Evolutionary conservation across 1,140 invertebrate genomes (phyloP).

Genomic region (Berghia stephanieae): DNA sequence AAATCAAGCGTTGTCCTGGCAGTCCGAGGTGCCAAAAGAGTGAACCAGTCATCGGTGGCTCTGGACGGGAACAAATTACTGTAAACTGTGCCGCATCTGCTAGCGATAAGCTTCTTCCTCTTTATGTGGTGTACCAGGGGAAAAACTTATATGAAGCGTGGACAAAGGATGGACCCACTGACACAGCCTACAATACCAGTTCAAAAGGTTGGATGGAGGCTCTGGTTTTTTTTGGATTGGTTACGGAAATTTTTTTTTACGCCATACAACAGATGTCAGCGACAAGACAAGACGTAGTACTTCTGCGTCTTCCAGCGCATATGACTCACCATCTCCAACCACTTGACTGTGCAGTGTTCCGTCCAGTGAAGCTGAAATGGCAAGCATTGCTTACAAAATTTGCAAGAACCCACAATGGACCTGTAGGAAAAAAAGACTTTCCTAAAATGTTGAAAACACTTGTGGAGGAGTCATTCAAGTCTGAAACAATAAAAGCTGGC

Average conservation of each 20-base stretch:
- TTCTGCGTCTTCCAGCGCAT: slow-evolving; percentile 13
- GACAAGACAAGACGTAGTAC: slow-evolving; percentile 11
- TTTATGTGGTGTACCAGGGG: slow-evolving; percentile 33
- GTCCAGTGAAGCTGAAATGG: slow-evolving; percentile 27
- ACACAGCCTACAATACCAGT: slow-evolving; percentile 19
- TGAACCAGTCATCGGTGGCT: slow-evolving; percentile 6
- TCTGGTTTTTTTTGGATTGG: slow-evolving; percentile 33
- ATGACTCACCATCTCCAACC: slow-evolving; percentile 16
- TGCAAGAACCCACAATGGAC: slow-evolving; percentile 11
- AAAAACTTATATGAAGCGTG: slow-evolving; percentile 31
- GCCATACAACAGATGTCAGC: neutral
- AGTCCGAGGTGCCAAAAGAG: slow-evolving; percentile 17
- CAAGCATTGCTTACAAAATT: slow-evolving; percentile 9
- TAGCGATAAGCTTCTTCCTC: slow-evolving; percentile 23
- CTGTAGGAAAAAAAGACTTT: slow-evolving; percentile 13
- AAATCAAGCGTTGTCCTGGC: slow-evolving; percentile 11
- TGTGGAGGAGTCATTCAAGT: neutral
- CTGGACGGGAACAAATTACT: slow-evolving; percentile 19
- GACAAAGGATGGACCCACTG: slow-evolving; percentile 29
- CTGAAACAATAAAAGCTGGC: neutral
- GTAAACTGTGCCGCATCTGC: slow-evolving; percentile 27
- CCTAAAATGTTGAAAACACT: slow-evolving; percentile 6
- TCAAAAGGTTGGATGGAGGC: slow-evolving; percentile 33
- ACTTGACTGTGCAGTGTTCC: slow-evolving; percentile 10
- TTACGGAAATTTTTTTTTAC: slow-evolving; percentile 31